phyloP scores from a whole-genome alignment of 2,888 invertebrate species.

The Ametastegia equiseti region DNA sequence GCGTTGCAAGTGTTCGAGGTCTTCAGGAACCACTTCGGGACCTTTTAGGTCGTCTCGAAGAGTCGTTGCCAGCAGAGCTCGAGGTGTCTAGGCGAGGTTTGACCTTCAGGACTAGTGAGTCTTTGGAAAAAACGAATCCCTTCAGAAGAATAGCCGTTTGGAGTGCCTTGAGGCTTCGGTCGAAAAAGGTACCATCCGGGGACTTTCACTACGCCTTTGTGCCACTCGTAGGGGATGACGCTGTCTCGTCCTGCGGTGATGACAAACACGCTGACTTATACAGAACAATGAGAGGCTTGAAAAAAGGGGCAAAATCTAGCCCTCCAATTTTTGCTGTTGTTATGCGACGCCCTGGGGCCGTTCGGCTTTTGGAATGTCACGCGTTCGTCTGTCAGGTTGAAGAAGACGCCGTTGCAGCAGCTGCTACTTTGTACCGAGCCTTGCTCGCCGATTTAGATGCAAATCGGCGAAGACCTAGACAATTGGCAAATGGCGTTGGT shows the following conservation, averaged over 20 bases:
- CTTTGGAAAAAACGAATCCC: slow-evolving; percentile 81
- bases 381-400: slow-evolving; percentile 93
- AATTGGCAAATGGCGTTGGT: slow-evolving; percentile 86
- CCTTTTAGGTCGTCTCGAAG: slow-evolving; percentile 66
- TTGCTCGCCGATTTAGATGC: slow-evolving; percentile 82
- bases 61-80: slow-evolving; percentile 67
- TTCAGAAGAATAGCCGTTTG: slow-evolving; percentile 95
- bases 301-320: slow-evolving; percentile 78
- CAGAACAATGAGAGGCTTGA: slow-evolving; percentile 72
- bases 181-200: slow-evolving; percentile 58
- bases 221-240: slow-evolving; percentile 79
- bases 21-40: slow-evolving; percentile 86
- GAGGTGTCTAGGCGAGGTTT: slow-evolving; percentile 72
- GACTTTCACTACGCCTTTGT: slow-evolving; percentile 86
- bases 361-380: slow-evolving; percentile 91
- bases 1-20: slow-evolving; percentile 89
- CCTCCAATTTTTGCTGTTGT: slow-evolving; percentile 94
- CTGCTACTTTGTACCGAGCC: slow-evolving; percentile 93
- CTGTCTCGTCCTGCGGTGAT: slow-evolving; percentile 83
- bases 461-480: slow-evolving; percentile 79
- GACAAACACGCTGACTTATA: slow-evolving; percentile 78
- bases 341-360: slow-evolving; percentile 88
- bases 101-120: slow-evolving; percentile 69
- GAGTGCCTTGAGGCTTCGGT: slow-evolving; percentile 90
- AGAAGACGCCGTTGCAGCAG: slow-evolving; percentile 94